Evolutionary conservation across 2,797 vertebrate genomes (phyloP).

Genomic region (Acipenser transmontanus): DNA sequence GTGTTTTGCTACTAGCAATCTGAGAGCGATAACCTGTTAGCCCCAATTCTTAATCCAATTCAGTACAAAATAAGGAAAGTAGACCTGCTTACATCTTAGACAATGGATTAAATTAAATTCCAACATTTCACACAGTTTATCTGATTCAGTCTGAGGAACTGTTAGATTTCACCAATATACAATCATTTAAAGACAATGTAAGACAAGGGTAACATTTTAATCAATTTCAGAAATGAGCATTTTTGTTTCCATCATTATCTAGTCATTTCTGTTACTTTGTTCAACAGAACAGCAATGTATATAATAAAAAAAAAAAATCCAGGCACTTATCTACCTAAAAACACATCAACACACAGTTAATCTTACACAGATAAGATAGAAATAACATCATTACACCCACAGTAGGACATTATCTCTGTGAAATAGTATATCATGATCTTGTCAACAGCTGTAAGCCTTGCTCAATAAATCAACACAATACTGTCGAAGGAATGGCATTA

Average conservation of each 20-base stretch:
- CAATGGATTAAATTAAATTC: slow-evolving; percentile 38
- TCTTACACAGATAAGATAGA: slow-evolving; percentile 55
- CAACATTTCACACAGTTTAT: slow-evolving; percentile 27
- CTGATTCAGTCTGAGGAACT: slow-evolving; percentile 11
- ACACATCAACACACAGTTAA: slow-evolving; percentile 45
- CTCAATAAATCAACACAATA: slow-evolving; percentile 60
- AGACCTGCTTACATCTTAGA: slow-evolving; percentile 1
- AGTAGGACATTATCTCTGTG: slow-evolving; percentile 56
- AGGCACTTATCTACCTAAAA: slow-evolving; percentile 32
- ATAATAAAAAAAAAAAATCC: slow-evolving; percentile 24
- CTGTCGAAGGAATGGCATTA: slow-evolving; percentile 35
- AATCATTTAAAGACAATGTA: slow-evolving; percentile 21
- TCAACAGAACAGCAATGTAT: not conserved
- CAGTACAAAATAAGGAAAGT: slow-evolving; percentile 34
- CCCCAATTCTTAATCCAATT: slow-evolving; percentile 51
- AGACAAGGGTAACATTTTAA: slow-evolving; percentile 28
- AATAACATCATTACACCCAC: slow-evolving; percentile 61
- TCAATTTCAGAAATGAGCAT: slow-evolving; percentile 25
- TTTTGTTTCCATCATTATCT: slow-evolving; percentile 18
- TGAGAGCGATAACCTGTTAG: slow-evolving; percentile 45
- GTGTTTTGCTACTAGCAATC: slow-evolving; percentile 36
- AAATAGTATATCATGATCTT: slow-evolving; percentile 58
- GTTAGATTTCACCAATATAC: slow-evolving; percentile 27
- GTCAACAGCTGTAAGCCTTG: slow-evolving; percentile 59
- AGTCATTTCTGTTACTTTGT: slow-evolving; percentile 8